Base-by-base conservation (phyloP, 2,113 vertebrate genomes). In the Dendrocopos noguchii region DNA sequence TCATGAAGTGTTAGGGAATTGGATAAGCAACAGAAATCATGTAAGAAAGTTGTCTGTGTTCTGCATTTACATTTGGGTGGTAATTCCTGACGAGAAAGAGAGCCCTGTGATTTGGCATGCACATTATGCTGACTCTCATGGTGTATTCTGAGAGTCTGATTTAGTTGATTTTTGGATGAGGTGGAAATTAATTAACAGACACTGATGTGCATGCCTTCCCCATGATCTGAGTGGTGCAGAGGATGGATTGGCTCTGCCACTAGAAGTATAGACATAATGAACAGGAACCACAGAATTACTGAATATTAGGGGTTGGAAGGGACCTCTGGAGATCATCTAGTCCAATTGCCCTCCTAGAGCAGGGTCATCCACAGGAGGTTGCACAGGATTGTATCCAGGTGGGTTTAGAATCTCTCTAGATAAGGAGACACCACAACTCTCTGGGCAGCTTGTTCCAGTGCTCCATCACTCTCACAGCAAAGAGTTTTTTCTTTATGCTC, bases 141-240 rank as follows among this genome's bases (percentile, higher is more conserved):
- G 20, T 2, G 1, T 8, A 6, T 18, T 77, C 73, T 65, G 47
- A 67, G 72, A 53, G 36, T 27, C 61, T 77, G 44, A 84, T 79
- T 83, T 21, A 33, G 79, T 10, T 87, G 79, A 74, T 83, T 94
- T 94, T 90, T 47, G 88, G 72, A 36, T 67, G 72, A 91, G 33
- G 28, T 67, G 36, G 64, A 39, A 71, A 29, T 85, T 73, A 89
- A 87, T 79, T 70, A 86, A 7, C 39, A 89, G 82, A 12, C 24
- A 21, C 39, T 36, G 76, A 25, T 9, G 11, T 3, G 3, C 16
- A 5, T 7, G 44, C 31, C 59, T 91, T 61, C 47, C 14, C 75
- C n/a, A 8, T 39, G 64, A 93, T 66, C 12, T 15, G 90, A 34
- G 63, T 12, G 21, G 11, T 8, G 28, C 67, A 47, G 53, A 13